A percentile compares a stretch with the other conserved stretches of the same genome.
phyloP scores from a whole-genome alignment of 2,888 invertebrate genomes.

The Plebejus anna region DNA sequence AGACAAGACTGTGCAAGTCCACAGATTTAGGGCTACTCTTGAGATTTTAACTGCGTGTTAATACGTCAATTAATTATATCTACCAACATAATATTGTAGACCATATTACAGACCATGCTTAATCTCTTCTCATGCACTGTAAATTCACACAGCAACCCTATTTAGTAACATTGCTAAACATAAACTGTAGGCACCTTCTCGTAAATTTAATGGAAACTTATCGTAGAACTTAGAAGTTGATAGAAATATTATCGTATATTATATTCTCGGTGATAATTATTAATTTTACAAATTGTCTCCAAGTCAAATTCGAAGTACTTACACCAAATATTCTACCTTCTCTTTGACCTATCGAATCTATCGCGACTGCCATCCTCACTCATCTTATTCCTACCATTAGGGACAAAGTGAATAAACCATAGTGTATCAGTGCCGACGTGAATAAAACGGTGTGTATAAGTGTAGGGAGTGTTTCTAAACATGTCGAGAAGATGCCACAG shows the following conservation, averaged over 20 bases:
- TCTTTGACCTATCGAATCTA: slow-evolving; percentile 33
- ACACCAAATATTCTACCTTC: not conserved
- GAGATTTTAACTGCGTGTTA: no score
- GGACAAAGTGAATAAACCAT: slow-evolving; percentile 38
- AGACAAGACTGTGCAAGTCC: not conserved
- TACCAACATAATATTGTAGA: no score
- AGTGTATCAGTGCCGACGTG: slow-evolving; percentile 39
- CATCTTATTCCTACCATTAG: not conserved
- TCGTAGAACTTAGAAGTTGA: not conserved
- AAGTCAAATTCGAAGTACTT: not conserved
- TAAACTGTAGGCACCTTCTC: not conserved
- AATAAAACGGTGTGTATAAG: slow-evolving; percentile 42
- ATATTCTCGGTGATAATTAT: not conserved
- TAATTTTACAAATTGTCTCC: not conserved
- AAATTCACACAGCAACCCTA: not conserved
- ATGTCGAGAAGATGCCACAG: slow-evolving; percentile 59
- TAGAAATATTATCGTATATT: not conserved
- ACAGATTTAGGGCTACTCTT: not conserved
- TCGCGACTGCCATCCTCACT: slow-evolving; percentile 48
- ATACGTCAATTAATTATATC: no score
- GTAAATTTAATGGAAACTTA: not conserved
- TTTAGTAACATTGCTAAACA: not conserved
- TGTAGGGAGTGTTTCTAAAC: slow-evolving; percentile 48
- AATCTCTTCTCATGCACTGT: no score
- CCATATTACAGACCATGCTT: no score